Percentiles rank a stretch among this genome's conserved stretches.
Evolutionary conservation across 2,797 vertebrate genomes (phyloP).

Genomic region (Manis javanica): DNA sequence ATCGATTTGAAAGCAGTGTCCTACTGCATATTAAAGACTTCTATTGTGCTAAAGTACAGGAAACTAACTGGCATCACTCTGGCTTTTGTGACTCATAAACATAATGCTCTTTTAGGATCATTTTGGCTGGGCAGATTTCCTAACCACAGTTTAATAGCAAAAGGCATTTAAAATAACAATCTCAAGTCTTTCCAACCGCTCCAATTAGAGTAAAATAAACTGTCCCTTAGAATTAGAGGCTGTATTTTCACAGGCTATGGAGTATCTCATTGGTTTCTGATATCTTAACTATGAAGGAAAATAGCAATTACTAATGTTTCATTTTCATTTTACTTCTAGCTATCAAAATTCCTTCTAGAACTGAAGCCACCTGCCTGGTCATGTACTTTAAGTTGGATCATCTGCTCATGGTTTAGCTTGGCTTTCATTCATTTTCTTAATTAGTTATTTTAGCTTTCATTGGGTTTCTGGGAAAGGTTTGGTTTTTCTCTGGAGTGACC

Average conservation of each 20-base stretch:
- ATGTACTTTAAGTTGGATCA: neutral
- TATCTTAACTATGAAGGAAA: constrained; percentile 46
- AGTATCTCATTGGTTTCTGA: neutral
- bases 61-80: constrained; percentile 49
- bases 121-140: constrained; percentile 69
- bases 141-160: constrained; percentile 65
- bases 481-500: neutral
- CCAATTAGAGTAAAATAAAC: constrained; percentile 74
- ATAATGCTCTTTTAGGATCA: constrained; percentile 51
- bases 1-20: constrained; percentile 21
- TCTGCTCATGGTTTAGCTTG: neutral
- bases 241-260: neutral
- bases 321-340: neutral
- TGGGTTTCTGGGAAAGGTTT: constrained; percentile 14
- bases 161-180: constrained; percentile 70
- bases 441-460: constrained; percentile 38
- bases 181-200: constrained; percentile 62
- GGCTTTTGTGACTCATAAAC: constrained; percentile 71
- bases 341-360: neutral
- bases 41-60: neutral
- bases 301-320: neutral
- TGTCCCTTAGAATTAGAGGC: constrained; percentile 45
- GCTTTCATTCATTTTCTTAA: constrained; percentile 24
- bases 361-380: neutral
- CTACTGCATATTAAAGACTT: constrained; percentile 7